A percentile compares a stretch with the other conserved stretches of the same genome.
These are phyloP conservation scores for Chitala chitala DNA, from an alignment of 2,113 vertebrate genomes.

Conservation along the genomic window DNA sequence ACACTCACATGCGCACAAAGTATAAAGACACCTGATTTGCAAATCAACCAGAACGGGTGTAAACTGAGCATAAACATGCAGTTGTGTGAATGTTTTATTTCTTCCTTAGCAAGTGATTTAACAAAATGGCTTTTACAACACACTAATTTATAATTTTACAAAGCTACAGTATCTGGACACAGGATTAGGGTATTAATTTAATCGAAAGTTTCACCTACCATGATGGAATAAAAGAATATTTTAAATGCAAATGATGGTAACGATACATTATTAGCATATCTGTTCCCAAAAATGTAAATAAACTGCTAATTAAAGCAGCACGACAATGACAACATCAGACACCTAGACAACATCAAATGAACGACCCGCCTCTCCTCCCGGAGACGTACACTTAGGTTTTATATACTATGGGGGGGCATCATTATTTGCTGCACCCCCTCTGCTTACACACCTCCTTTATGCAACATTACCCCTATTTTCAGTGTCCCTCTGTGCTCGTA, in stretches of 20 bases:
- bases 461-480: conserved; percentile 9
- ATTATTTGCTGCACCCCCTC: not conserved
- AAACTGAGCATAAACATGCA: not conserved
- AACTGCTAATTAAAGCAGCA: conserved; percentile 19
- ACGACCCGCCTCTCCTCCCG: not conserved
- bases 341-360: conserved; percentile 17
- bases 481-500: conserved; percentile 7
- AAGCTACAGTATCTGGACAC: not conserved
- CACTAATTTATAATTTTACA: not conserved
- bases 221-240: conserved; percentile 8
- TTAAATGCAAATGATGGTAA: conserved; percentile 16
- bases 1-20: not conserved
- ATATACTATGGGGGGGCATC: not conserved
- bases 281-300: conserved; percentile 18
- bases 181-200: not conserved
- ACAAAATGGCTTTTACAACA: not conserved
- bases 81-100: not conserved
- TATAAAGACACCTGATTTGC: not conserved
- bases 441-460: conserved; percentile 16
- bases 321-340: conserved; percentile 20
- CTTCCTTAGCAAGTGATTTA: conserved; percentile 7
- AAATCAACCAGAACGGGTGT: not conserved
- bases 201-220: conserved; percentile 4
- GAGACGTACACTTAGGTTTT: conserved; percentile 2
- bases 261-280: conserved; percentile 19